These are phyloP conservation scores for Turritopsis rubra DNA, from an alignment of 30 jellyfish, hydroid and myxozoan species.

Conservation along the genomic window DNA sequence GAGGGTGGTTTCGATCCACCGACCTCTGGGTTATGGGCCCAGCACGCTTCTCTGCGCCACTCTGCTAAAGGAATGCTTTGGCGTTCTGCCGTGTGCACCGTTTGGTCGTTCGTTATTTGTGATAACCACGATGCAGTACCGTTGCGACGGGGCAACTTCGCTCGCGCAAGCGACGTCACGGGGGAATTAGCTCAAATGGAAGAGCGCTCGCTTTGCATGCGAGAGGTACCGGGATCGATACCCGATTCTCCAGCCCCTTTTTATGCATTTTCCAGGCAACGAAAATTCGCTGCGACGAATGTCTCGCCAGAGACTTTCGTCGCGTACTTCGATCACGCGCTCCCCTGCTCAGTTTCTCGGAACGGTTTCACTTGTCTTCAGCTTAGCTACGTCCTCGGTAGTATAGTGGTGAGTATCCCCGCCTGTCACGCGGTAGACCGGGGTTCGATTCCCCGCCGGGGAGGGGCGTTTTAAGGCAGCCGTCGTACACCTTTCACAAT, in stretches of 20 bases:
- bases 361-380: not conserved
- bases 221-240: constrained; percentile 15
- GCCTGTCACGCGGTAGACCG: not conserved
- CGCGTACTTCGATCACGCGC: too few relatives aligned
- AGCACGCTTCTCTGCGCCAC: constrained; percentile 35
- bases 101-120: not conserved
- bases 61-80: not conserved
- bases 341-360: not conserved
- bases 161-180: not conserved
- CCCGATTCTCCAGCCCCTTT: not conserved
- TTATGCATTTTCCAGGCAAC: not conserved
- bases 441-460: not conserved
- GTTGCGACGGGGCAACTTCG: too few relatives aligned
- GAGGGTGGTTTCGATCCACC: constrained; percentile 36
- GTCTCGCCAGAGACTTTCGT: too few relatives aligned
- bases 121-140: not conserved
- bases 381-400: not conserved
- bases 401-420: not conserved
- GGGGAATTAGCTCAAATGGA: constrained; percentile 20
- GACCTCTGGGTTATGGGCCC: constrained; percentile 37
- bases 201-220: constrained; percentile 25
- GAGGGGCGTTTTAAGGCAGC: not conserved
- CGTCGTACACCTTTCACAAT: too few relatives aligned
- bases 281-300: not conserved
- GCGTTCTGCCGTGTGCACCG: not conserved